Conservation (phyloP, 1,140 invertebrate species). For the Tetranychus cinnabarinus region DNA sequence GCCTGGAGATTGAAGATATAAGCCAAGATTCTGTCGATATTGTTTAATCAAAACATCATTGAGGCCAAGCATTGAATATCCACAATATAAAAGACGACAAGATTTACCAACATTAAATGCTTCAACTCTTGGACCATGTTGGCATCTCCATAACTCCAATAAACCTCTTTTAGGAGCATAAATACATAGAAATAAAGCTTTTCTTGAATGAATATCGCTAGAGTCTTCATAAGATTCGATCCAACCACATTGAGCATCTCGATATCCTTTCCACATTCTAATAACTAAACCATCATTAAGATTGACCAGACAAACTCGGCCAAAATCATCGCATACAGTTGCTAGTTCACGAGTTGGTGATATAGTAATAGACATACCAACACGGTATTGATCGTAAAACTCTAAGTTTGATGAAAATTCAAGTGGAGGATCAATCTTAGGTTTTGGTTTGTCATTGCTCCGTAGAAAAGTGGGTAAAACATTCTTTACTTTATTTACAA, state of each 20-base stretch:
- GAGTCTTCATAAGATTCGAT: slow-evolving; percentile 43
- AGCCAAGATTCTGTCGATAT: neutral
- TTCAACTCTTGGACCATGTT: slow-evolving; percentile 60
- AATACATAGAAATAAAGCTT: slow-evolving; percentile 51
- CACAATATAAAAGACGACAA: slow-evolving; percentile 5
- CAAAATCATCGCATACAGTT: slow-evolving; percentile 57
- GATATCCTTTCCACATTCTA: slow-evolving; percentile 73
- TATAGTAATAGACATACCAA: slow-evolving; percentile 40
- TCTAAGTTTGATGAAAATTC: slow-evolving; percentile 34
- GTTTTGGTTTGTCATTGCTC: slow-evolving; percentile 16
- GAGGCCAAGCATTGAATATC: slow-evolving; percentile 4
- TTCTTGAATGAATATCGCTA: slow-evolving; percentile 20
- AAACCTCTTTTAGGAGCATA: slow-evolving; percentile 58
- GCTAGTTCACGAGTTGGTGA: slow-evolving; percentile 56
- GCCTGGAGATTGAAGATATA: neutral
- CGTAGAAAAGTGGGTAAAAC: slow-evolving; percentile 11
- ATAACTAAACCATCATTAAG: slow-evolving; percentile 47
- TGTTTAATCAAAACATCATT: slow-evolving; percentile 2
- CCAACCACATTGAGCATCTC: slow-evolving; percentile 78
- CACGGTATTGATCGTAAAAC: slow-evolving; percentile 52
- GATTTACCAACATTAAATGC: slow-evolving; percentile 60
- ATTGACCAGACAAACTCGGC: slow-evolving; percentile 61
- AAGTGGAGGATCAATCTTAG: slow-evolving; percentile 23
- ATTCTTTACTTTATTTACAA: slow-evolving; percentile 56
- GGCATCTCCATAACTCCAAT: slow-evolving; percentile 53